Conservation (phyloP, 2,888 invertebrate genomes). For the Drosophila gaucha region DNA sequence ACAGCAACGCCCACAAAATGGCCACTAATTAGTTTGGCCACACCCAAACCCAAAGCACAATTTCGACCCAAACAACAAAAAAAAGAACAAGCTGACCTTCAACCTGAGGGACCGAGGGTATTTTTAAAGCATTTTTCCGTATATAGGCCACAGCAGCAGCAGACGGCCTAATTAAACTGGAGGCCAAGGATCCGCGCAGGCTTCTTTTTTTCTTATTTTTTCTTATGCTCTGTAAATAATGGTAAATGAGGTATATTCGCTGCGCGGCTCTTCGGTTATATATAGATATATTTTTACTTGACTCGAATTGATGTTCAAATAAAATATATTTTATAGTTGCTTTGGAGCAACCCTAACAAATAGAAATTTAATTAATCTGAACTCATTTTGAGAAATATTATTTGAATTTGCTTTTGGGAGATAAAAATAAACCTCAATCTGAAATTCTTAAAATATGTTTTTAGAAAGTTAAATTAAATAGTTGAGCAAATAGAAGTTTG, state of each 20-base stretch:
- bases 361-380: slow-evolving; percentile 3
- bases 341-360: not conserved
- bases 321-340: slow-evolving; percentile 1
- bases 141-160: slow-evolving; percentile 44
- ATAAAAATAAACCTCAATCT: not conserved
- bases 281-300: too few relatives aligned
- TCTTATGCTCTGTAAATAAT: not conserved
- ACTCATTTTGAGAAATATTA: not conserved
- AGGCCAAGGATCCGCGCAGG: slow-evolving; percentile 38
- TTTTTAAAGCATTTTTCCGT: slow-evolving; percentile 38
- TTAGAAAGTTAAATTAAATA: not conserved
- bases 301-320: not conserved
- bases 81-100: slow-evolving; percentile 53
- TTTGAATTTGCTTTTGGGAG: not conserved
- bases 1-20: slow-evolving; percentile 67
- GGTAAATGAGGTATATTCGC: not conserved
- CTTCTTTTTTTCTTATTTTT: slow-evolving; percentile 23
- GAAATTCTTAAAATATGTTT: not conserved
- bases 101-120: slow-evolving; percentile 26
- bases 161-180: slow-evolving; percentile 70
- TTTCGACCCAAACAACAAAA: not conserved
- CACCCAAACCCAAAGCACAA: slow-evolving; percentile 17
- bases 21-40: slow-evolving; percentile 71
- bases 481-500: not conserved
- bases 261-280: too few relatives aligned